A percentile compares a stretch with the other conserved stretches of the same genome.
These are phyloP conservation scores for Chiroxiphia lanceolata DNA, from an alignment of 2,797 vertebrate species.

Conservation along the genomic window DNA sequence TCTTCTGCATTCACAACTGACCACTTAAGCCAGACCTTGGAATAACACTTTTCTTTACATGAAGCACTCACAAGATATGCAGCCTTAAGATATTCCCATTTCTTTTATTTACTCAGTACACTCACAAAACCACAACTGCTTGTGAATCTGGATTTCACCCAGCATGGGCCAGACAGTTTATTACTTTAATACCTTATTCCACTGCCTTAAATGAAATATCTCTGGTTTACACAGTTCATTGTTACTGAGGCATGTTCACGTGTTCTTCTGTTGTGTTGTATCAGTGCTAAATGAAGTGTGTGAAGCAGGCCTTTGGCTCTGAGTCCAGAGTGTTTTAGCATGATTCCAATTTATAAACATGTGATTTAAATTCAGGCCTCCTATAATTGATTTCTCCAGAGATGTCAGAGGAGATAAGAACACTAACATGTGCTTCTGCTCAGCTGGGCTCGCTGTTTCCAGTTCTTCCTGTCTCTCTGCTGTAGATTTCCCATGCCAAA, in stretches of 20 bases:
- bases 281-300: not conserved
- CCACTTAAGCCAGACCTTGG: not conserved
- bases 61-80: fast-evolving
- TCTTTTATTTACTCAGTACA: not conserved
- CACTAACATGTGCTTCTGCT: not conserved
- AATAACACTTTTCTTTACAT: not conserved
- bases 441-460: not conserved
- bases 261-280: not conserved
- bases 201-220: not conserved
- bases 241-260: not conserved
- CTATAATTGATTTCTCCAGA: not conserved
- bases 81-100: not conserved
- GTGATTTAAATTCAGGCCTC: slow-evolving; percentile 2
- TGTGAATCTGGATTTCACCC: not conserved
- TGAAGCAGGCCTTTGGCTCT: not conserved
- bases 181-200: not conserved
- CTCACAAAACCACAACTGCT: not conserved
- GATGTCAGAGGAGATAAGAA: not conserved
- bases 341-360: not conserved
- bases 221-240: not conserved
- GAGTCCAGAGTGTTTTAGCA: not conserved
- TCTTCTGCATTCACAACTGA: not conserved
- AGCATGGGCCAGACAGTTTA: not conserved
- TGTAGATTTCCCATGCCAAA: not conserved
- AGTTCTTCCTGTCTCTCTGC: not conserved